Conservation (phyloP, 2,113 vertebrate genomes). For the Poecile atricapillus region DNA sequence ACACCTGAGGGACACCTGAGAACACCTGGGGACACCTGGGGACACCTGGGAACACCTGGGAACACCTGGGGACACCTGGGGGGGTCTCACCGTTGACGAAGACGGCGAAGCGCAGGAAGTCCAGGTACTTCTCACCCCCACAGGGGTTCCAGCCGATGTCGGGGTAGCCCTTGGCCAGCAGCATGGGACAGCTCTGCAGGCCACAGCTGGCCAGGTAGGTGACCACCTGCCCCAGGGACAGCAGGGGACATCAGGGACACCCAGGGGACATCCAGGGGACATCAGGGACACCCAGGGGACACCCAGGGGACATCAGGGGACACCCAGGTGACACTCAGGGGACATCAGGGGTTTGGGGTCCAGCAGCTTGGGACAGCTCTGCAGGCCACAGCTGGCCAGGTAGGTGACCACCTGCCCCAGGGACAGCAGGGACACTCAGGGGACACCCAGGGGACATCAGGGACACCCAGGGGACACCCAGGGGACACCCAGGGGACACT, state of each 20-base stretch:
- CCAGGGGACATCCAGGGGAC: too few species aligned
- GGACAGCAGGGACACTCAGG: not conserved
- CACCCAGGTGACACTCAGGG: too few species aligned
- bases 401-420: not conserved
- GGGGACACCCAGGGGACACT: too few species aligned
- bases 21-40: too few species aligned
- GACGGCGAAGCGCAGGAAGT: not conserved
- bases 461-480: not conserved
- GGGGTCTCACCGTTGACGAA: not conserved
- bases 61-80: too few species aligned
- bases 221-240: not conserved
- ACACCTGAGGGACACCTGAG: too few species aligned
- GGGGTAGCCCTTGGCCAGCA: not conserved
- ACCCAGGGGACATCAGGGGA: too few species aligned
- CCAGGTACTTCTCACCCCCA: not conserved
- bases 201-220: not conserved
- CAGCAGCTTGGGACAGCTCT: not conserved
- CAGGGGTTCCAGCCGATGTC: not conserved
- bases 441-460: too few species aligned
- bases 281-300: too few species aligned
- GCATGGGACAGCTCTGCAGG: not conserved
- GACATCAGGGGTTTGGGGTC: too few species aligned
- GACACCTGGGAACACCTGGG: too few species aligned
- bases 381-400: not conserved
- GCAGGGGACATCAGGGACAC: not conserved